A percentile compares a stretch with the other conserved stretches of the same genome.
phyloP scores from a whole-genome alignment of 2,797 vertebrate genomes.

The Pygocentrus nattereri region DNA sequence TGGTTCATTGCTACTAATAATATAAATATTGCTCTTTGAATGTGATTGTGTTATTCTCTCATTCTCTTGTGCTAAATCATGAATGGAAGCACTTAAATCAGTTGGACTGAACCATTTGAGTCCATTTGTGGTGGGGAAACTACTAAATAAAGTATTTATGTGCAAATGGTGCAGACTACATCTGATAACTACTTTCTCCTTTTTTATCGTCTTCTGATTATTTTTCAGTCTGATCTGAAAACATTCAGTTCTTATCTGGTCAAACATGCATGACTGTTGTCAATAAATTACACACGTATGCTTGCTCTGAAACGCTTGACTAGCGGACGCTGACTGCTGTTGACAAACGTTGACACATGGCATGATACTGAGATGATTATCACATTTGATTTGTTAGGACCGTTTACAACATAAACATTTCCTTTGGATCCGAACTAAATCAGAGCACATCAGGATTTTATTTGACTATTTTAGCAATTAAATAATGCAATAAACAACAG shows the following conservation, averaged over 20 bases:
- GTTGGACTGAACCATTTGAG: no score
- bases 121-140: no score
- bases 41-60: no score
- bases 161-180: no score
- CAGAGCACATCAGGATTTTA: background rate
- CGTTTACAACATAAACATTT: background rate
- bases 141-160: no score
- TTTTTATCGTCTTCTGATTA: no score
- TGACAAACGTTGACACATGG: background rate
- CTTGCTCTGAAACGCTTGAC: conserved; percentile 29
- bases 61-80: no score
- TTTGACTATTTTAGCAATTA: background rate
- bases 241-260: background rate
- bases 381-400: background rate
- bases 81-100: no score
- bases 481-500: background rate
- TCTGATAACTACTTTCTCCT: no score
- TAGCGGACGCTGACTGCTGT: conserved; percentile 6
- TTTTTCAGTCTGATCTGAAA: no score
- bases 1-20: no score
- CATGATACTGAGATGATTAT: background rate
- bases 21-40: no score
- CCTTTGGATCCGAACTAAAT: background rate
- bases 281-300: background rate
- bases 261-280: conserved; percentile 12